Evolutionary conservation across 2,888 invertebrate genomes (phyloP).

Genomic region (Sphaeridia pumilis): DNA sequence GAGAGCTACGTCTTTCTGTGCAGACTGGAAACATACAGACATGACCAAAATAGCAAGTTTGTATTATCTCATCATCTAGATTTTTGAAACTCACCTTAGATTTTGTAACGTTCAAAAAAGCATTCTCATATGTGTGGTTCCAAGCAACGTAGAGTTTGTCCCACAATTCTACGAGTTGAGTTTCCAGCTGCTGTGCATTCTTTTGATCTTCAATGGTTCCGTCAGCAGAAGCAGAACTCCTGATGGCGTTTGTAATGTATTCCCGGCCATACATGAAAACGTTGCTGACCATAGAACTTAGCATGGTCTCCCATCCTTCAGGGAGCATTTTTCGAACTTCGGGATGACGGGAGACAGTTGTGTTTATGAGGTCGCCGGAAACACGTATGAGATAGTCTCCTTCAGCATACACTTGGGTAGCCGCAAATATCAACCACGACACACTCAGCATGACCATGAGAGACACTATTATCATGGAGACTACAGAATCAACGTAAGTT

Average conservation of each 20-base stretch:
- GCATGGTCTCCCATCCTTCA: conserved; percentile 66
- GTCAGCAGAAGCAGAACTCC: conserved; percentile 46
- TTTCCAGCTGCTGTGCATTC: conserved; percentile 70
- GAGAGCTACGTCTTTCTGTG: not conserved
- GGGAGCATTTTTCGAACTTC: conserved; percentile 72
- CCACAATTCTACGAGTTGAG: conserved; percentile 83
- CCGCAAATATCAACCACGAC: conserved; percentile 68
- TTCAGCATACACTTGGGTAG: conserved; percentile 64
- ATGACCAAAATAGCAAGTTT: no score
- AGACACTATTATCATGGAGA: conserved; percentile 72
- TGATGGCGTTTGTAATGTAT: conserved; percentile 68
- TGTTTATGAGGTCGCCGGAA: conserved; percentile 75
- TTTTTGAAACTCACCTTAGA: not conserved
- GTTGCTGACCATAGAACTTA: conserved; percentile 82
- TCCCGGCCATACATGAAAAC: conserved; percentile 86
- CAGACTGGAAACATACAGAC: no score
- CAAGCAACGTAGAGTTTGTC: conserved; percentile 86
- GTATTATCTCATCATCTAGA: no score
- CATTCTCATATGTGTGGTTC: conserved; percentile 47
- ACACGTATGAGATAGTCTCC: conserved; percentile 82
- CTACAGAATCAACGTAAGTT: conserved; percentile 66
- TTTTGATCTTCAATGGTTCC: conserved; percentile 51
- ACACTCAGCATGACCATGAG: conserved; percentile 68
- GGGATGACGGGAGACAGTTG: conserved; percentile 78
- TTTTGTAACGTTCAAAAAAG: conserved; percentile 11